Evolutionary conservation across 1,140 invertebrate species (phyloP).

Genomic region (Euwallacea similis): DNA sequence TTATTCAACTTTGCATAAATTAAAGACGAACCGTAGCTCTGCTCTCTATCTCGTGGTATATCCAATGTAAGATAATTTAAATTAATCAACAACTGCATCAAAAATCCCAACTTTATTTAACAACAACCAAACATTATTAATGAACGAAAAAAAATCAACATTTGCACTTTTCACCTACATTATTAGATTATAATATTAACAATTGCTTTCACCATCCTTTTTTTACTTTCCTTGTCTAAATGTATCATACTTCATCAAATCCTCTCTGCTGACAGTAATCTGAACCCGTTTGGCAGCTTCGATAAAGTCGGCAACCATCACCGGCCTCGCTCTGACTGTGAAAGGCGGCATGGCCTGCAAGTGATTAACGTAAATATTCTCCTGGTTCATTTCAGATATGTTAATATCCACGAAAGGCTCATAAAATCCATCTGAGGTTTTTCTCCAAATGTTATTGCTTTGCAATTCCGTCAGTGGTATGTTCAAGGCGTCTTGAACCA

Average conservation of each 20-base stretch:
- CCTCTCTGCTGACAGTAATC: constrained; percentile 39
- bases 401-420: constrained; percentile 35
- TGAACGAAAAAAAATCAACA: too few species aligned
- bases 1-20: too few species aligned
- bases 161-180: too few species aligned
- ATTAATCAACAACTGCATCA: too few species aligned
- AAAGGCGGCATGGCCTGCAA: constrained; percentile 40
- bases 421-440: constrained; percentile 41
- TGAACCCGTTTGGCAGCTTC: constrained; percentile 38
- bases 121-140: too few species aligned
- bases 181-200: too few species aligned
- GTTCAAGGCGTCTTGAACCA: constrained; percentile 58
- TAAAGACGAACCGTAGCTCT: too few species aligned
- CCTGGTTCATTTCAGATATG: constrained; percentile 11
- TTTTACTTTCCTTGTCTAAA: constrained; percentile 33
- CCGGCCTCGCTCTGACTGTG: constrained; percentile 39
- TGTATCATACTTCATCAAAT: constrained; percentile 44
- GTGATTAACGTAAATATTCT: constrained; percentile 24
- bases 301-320: constrained; percentile 42
- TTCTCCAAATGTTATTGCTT: constrained; percentile 48
- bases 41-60: too few species aligned
- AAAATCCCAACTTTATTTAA: too few species aligned
- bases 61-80: too few species aligned
- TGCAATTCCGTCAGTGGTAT: constrained; percentile 57
- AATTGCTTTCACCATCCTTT: too few species aligned